Base-by-base conservation (phyloP, 2,797 vertebrate genomes). In the Eupleurogrammus muticus region DNA sequence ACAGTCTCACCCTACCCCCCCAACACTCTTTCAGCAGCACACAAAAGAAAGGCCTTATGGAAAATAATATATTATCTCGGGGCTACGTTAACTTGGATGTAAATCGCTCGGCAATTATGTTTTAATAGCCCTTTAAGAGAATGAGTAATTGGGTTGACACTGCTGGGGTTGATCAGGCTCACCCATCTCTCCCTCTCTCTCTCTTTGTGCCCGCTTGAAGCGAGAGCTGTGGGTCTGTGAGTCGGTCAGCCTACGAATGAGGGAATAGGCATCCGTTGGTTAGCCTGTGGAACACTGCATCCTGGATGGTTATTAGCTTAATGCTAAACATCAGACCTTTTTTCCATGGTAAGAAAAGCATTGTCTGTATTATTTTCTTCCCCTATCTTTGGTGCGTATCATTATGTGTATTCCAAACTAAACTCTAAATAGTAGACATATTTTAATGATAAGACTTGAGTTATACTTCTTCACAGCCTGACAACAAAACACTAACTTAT, bases 101-200 rank as follows among this genome's bases (percentile, higher is more conserved):
- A 94, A 95, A 95, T 94, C 92, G 93, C 89, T 57, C 71, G 89
- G 91, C 93, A 95, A 95, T 95, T 94, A 94, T 94, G 93, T 93
- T 94, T 94, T 94, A 95, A 94, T 95, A 91, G 91, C 86, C 92
- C 92, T 94, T 94, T 93, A 95, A 94, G 92, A 94, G 92, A 94
- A 94, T 94, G 93, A 94, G 90, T 94, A 94, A 94, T 94, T 93
- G 90, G 90, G 90, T 90, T 92, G 90, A 93, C 87, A 92, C 87
- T 90, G 77, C 85, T 84, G 82, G 87, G 88, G 92, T 87, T 93
- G 93, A 94, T 93, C 92, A 90, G 84, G 72, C 91, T 92, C 89
- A 90, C 88, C 91, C 88, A 89, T 89, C 92, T 89, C 88, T 84
- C 76, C 86, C 80, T 86, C 83, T 86, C 88, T 84, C 76, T 87